phyloP scores from a whole-genome alignment of 2,888 invertebrate species.

The Drosophila nr. fundita region DNA sequence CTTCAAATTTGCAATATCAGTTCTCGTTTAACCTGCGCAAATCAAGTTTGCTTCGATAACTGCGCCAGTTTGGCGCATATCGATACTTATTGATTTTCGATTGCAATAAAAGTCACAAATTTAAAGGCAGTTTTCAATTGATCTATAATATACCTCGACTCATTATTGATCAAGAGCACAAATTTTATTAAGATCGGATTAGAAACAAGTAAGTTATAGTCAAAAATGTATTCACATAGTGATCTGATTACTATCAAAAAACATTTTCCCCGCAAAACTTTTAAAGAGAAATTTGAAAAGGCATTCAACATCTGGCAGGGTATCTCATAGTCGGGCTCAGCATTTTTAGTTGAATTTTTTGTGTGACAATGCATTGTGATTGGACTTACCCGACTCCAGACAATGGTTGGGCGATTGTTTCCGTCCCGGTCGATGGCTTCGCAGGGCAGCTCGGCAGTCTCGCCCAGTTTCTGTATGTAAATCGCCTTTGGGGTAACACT shows the following conservation, averaged over 20 bases:
- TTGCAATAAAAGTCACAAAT: not conserved
- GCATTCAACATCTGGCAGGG: not conserved
- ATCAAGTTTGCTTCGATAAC: not conserved
- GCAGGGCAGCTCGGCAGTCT: constrained; percentile 93
- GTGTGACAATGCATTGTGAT: constrained; percentile 27
- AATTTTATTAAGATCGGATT: not conserved
- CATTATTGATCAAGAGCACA: not conserved
- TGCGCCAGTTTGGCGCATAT: not conserved
- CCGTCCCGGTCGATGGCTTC: constrained; percentile 90
- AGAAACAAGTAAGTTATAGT: not conserved
- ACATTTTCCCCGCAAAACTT: too few species aligned
- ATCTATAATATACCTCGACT: not conserved
- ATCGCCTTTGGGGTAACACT: constrained; percentile 91
- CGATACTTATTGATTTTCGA: not conserved
- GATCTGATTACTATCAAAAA: too few species aligned
- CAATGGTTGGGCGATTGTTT: constrained; percentile 88
- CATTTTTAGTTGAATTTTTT: not conserved
- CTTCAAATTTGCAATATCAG: too few species aligned
- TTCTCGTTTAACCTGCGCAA: too few species aligned
- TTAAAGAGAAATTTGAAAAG: too few species aligned
- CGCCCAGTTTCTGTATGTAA: constrained; percentile 93
- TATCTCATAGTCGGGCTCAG: not conserved
- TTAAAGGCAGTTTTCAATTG: not conserved
- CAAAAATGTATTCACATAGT: not conserved
- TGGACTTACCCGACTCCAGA: constrained; percentile 88